phyloP scores from a whole-genome alignment of 2,888 invertebrate genomes.

The Sinhomidia bicolor region DNA sequence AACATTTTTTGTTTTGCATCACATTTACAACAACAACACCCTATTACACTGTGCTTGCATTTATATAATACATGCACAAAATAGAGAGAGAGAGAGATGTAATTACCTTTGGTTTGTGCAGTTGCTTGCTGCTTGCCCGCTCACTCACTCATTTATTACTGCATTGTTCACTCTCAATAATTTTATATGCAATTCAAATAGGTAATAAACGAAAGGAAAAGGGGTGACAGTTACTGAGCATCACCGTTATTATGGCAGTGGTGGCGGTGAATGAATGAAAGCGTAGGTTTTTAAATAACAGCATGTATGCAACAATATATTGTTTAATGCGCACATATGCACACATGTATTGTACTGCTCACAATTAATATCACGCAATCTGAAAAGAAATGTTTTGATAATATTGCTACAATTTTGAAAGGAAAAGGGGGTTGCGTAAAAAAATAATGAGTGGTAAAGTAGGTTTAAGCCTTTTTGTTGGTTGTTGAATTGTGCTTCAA shows the following conservation, averaged over 20 bases:
- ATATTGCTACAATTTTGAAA: constrained; percentile 31
- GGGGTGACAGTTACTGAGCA: constrained; percentile 51
- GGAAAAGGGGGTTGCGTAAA: constrained; percentile 57
- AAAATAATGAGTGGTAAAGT: constrained; percentile 54
- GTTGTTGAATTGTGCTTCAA: too few relatives aligned
- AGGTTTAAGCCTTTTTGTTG: constrained; percentile 27
- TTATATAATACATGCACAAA: background rate
- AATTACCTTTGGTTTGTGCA: constrained; percentile 43
- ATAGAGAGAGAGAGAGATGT: background rate
- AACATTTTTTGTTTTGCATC: background rate
- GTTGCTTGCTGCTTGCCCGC: too few relatives aligned
- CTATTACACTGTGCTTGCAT: background rate
- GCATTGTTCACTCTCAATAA: constrained; percentile 3
- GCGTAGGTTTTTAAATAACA: constrained; percentile 51
- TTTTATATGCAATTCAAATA: constrained; percentile 40
- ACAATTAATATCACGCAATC: constrained; percentile 52
- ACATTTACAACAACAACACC: constrained; percentile 12
- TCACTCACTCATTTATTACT: constrained; percentile 1
- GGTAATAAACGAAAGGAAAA: constrained; percentile 54
- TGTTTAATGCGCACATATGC: constrained; percentile 24
- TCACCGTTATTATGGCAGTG: constrained; percentile 11
- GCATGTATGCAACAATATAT: too few relatives aligned
- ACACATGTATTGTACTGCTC: constrained; percentile 15
- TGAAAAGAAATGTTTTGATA: constrained; percentile 41
- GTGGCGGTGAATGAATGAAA: constrained; percentile 26